Evolutionary conservation across 2,888 invertebrate genomes (phyloP), one percentile per base, ranked within the genome.

Genomic region (Boloria selene): DNA sequence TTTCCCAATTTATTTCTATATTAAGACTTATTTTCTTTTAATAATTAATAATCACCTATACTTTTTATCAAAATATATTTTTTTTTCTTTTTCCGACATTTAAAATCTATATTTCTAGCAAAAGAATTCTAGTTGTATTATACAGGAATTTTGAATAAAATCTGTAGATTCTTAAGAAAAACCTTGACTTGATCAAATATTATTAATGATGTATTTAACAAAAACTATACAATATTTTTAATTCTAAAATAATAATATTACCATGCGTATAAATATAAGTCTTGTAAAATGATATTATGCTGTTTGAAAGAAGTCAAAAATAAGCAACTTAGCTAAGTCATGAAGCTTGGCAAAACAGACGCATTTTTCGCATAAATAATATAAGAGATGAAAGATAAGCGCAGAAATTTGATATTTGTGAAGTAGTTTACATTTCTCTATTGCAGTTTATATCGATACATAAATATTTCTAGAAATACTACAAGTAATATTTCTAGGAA

Each of bases 341-440:
- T 62, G 45, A 47, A 60, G 61, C 31, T 31, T 47, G 58, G 58
- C 58, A 58, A 58, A 59, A 38, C 18, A 49, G 22, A 49, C 59
- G 38, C 50, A 55, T 55, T 55, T 38, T 38, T 31, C 42, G 62
- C 55, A 62, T 62, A 54, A 42, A 49, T 62, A 62, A 62, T 44
- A 56, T 18, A 44, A 16, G 13, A 63, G 50, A 64, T 51, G 14
- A 17, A 45, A 56, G 56, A 58, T 59, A 59, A 56, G 51, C 16
- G 49, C n/a, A 51, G 56, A 58, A 64, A 56, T 64, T 51, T 58
- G 64, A 64, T 64, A 42, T 51, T 31, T n/a, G 6, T 13, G 31
- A 58, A 64, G n/a, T 51, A 55, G 49, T 16, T 50, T 50, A 42
- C 49, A 55, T 49, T 55, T 54, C 42, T 55, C 55, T 63, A 55